A percentile compares a stretch with the other conserved stretches of the same genome.
These are phyloP conservation scores for Phrynocephalus guinanensis DNA, from an alignment of 2,797 vertebrate genomes.

Conservation along the genomic window DNA sequence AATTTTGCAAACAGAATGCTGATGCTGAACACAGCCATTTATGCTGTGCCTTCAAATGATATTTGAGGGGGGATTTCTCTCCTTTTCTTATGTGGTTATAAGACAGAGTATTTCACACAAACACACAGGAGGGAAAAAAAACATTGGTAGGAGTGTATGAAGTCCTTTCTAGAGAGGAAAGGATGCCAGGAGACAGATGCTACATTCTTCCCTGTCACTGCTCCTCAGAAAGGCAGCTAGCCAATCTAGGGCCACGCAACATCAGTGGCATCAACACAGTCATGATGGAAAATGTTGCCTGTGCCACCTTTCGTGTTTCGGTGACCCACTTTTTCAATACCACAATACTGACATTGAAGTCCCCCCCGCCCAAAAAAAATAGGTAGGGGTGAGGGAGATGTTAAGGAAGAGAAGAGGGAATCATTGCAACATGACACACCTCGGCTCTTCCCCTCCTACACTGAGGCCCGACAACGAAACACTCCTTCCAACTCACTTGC, in stretches of 20 bases:
- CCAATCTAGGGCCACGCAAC: background rate
- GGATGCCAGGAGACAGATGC: slow-evolving; percentile 31
- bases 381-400: background rate
- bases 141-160: slow-evolving; percentile 78
- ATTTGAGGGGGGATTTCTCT: slow-evolving; percentile 8
- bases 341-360: slow-evolving; percentile 3
- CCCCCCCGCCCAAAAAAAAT: no score
- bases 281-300: background rate
- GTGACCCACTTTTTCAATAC: background rate
- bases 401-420: background rate
- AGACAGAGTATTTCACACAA: slow-evolving; percentile 66
- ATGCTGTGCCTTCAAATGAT: slow-evolving; percentile 61
- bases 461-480: background rate
- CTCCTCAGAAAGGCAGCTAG: background rate
- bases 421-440: background rate
- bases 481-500: background rate
- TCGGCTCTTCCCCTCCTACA: background rate
- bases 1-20: slow-evolving; percentile 61
- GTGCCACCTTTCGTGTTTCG: background rate
- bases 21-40: slow-evolving; percentile 58
- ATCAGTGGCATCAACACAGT: background rate
- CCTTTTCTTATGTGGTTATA: slow-evolving; percentile 40
- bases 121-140: slow-evolving; percentile 54
- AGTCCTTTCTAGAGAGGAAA: slow-evolving; percentile 66
- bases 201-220: background rate